A percentile compares a stretch with the other conserved stretches of the same genome.
Evolutionary conservation across 2,113 vertebrate species (phyloP).

Genomic region (Danionella cerebrum): DNA sequence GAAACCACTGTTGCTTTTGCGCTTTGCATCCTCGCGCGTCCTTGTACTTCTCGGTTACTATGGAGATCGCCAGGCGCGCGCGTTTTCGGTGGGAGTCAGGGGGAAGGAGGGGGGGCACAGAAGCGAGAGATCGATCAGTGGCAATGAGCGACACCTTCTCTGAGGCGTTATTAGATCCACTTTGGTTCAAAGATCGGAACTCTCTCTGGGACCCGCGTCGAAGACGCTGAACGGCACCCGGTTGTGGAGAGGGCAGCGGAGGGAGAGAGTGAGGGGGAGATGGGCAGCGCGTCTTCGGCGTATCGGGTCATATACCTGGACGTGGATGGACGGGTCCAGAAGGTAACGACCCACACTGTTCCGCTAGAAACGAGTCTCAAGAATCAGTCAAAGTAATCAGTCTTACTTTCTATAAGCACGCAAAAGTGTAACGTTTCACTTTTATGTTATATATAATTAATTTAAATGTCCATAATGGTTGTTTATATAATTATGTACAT

Average conservation of each 20-base stretch:
- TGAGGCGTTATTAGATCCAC: not conserved
- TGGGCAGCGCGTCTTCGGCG: slow-evolving; percentile 64
- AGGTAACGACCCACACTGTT: no score
- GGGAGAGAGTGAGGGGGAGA: slow-evolving; percentile 18
- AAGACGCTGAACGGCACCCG: not conserved
- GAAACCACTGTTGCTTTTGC: not conserved
- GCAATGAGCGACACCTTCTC: not conserved
- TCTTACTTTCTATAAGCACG: no score
- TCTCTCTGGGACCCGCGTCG: not conserved
- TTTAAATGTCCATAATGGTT: no score
- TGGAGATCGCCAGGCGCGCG: slow-evolving; percentile 12
- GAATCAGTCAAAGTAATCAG: no score
- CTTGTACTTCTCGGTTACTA: slow-evolving; percentile 31
- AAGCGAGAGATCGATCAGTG: slow-evolving; percentile 10
- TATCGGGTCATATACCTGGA: slow-evolving; percentile 63
- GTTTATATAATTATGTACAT: no score
- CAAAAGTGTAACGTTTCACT: no score
- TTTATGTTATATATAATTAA: no score
- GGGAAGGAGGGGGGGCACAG: not conserved
- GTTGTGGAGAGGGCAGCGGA: no score
- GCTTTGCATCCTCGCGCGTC: slow-evolving; percentile 9
- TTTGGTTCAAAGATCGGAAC: not conserved
- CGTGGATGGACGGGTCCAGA: slow-evolving; percentile 61
- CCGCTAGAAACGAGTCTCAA: no score
- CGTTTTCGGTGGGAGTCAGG: slow-evolving; percentile 1